Evolutionary conservation across 2,888 invertebrate genomes (phyloP), one percentile per base, ranked within the genome.

Genomic region (Cryptophagus acutangulus): DNA sequence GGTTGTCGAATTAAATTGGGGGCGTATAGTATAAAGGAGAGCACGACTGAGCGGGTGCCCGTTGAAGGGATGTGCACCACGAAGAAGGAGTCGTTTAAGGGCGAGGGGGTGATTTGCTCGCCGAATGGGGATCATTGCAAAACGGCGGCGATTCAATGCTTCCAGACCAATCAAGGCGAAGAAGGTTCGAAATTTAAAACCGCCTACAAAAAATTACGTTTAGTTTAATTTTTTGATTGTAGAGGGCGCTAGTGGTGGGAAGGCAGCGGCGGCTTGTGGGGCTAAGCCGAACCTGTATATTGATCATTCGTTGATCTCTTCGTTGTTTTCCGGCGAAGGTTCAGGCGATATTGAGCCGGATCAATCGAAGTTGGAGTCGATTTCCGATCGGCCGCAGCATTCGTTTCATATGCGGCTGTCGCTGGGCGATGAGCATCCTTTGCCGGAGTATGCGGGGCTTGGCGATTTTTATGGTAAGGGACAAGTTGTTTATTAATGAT

Each of bases 1-100:
- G 68, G 74, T 1, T 81, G 81, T 49, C 59, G 70, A 30, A 57
- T 70, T 18, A 68, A 69, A 46, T 39, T 67, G 40, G 64, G 65
- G 10, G 49, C 51, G 33, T 61, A 58, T 24, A 59, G 58, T 36
- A 56, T 55, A 2, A 34, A 29, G 12, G 59, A 54, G 29, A 45
- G 44, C 14, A 49, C 48, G 9, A 43, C 36, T 6, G 58, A 61
- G 16, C 31, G 31, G 3, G 55, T 54, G 25, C 40, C 37, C 2
- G 40, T 38, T 28, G 60, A 58, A 34, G 59, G 55, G 12, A 57
- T 62, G 50, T 65, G 63, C 39, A n/a, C n/a, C n/a, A 49, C 54
- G 3, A 59, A 63, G 38, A 54, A 46, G 26, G 45, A 48, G 10
- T 36, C 46, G 17, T 59, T 62, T 24, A 61, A 57, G 17, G 60